Conservation (phyloP, 2,888 invertebrate genomes). For the Chrysolina americana region DNA sequence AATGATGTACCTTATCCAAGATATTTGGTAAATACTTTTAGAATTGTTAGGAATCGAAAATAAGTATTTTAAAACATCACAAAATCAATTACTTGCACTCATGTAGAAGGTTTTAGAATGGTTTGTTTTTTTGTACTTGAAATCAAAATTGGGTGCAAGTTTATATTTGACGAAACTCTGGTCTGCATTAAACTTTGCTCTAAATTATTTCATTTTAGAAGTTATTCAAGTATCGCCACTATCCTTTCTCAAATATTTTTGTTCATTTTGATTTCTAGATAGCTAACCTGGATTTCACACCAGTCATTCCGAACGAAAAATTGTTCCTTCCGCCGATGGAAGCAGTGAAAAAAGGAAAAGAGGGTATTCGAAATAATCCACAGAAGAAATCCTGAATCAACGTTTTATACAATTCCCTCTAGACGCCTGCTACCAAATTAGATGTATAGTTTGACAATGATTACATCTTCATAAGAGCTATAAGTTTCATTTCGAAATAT, state of each 20-base stretch:
- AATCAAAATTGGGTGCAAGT: no score
- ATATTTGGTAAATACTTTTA: no score
- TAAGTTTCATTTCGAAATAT: no score
- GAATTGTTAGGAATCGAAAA: no score
- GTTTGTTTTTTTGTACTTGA: no score
- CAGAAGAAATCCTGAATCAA: background rate
- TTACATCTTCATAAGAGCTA: background rate
- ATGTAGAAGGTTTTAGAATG: no score
- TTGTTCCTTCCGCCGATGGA: slow-evolving; percentile 62
- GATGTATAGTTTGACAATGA: background rate
- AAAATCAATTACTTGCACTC: no score
- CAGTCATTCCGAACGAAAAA: slow-evolving; percentile 62
- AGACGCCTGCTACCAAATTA: background rate
- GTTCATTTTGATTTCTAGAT: slow-evolving; percentile 54
- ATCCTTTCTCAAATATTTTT: background rate
- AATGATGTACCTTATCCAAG: no score
- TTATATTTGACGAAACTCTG: no score
- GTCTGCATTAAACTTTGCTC: no score
- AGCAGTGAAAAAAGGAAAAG: slow-evolving; percentile 39
- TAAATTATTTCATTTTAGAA: no score
- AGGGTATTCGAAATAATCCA: background rate
- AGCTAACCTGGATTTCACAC: slow-evolving; percentile 64
- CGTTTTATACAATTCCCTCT: background rate
- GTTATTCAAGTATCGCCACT: background rate
- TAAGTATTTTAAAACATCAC: no score